Base-by-base conservation (phyloP, 1,140 invertebrate genomes). In the Pteromalus puparum region DNA sequence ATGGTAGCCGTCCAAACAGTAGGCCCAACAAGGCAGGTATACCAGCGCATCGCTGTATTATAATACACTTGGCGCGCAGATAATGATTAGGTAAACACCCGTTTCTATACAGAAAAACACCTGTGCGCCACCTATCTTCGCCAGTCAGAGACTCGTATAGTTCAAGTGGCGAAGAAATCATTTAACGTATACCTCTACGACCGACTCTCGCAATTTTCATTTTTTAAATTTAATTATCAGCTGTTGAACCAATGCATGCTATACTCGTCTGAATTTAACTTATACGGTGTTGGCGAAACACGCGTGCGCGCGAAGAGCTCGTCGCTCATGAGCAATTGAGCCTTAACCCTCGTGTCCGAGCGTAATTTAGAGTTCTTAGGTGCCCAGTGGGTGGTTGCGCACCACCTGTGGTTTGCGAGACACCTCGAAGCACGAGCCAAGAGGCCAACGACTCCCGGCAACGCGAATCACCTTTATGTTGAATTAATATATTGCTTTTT, bases 361-460 rank as follows among this genome's bases (percentile, higher is more conserved):
- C 88, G 88, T 91, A 91, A 91, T 91, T 91, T 91, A 91, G 89
- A 91, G 89, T 91, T 89, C 88, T 91, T 90, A 90, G 88, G 87
- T 87, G 74, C 91, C 61, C 90, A 91, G 90, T 91, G 89, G 90
- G 90, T 90, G 91, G 91, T 88, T 89, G 87, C 42, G 86, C 88
- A 88, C 91, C 91, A 91, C 91, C 92, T 87, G 91, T 87, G 88
- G 91, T 84, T 82, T 34, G 89, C 88, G 85, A 88, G 87, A 91
- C 92, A 91, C 91, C 91, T 92, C 90, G 89, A 87, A 86, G 87
- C 72, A 18, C 73, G 73, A 38, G 38, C 80, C 15, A 6, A n/a
- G 67, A n/a, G 61, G 88, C 89, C 86, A 85, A 88, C 87, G 87
- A 87, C 88, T 86, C 86, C 83, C 83, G 77, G 78, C 81, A 79